Conservation (phyloP, 2,797 vertebrate genomes). For the Pterois miles region DNA sequence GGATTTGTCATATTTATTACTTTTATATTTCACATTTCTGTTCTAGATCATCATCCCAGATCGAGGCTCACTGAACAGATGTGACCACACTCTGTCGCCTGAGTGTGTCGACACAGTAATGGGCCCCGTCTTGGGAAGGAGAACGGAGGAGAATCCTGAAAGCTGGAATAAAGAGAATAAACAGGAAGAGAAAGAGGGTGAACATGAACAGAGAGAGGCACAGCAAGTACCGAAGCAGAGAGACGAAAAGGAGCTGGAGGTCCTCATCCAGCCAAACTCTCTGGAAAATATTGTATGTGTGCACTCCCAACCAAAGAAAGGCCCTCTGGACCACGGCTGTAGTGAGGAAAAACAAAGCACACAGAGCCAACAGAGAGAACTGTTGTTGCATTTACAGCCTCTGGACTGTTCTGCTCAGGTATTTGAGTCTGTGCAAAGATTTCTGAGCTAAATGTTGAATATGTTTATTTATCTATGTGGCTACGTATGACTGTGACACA, state of each 20-base stretch:
- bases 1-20: not conserved
- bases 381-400: conserved; percentile 43
- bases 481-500: conserved; percentile 13
- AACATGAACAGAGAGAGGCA: conserved; percentile 17
- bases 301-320: conserved; percentile 58
- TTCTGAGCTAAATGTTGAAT: conserved; percentile 29
- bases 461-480: conserved; percentile 24
- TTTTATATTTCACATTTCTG: not conserved
- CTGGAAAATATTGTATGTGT: conserved; percentile 26
- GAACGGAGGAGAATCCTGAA: conserved; percentile 1
- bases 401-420: conserved; percentile 39
- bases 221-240: conserved; percentile 6
- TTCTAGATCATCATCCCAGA: conserved; percentile 49
- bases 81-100: conserved; percentile 35
- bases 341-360: conserved; percentile 25
- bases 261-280: conserved; percentile 16
- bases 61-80: conserved; percentile 38
- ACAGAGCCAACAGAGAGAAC: conserved; percentile 27
- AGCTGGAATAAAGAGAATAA: conserved; percentile 25
- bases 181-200: not conserved
- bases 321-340: conserved; percentile 29
- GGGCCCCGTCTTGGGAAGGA: not conserved
- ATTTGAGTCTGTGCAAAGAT: conserved; percentile 45
- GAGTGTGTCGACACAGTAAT: conserved; percentile 64
- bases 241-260: not conserved